phyloP scores from a whole-genome alignment of 1,140 invertebrate species.

The Periplaneta americana region DNA sequence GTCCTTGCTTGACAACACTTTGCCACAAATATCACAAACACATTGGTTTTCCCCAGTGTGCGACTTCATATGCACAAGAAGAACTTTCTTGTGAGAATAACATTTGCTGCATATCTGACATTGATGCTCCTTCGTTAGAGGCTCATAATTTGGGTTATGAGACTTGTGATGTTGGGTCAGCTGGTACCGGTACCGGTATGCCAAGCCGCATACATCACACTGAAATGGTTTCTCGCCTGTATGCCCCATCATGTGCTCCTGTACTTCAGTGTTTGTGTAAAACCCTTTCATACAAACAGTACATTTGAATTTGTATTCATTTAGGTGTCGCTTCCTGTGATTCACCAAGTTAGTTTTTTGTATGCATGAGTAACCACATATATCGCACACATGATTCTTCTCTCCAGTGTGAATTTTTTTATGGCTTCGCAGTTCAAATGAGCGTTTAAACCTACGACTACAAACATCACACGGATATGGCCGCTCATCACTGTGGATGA shows the following conservation, averaged over 20 bases:
- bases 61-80: constrained; percentile 35
- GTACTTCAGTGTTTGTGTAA: constrained; percentile 6
- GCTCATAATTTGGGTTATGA: constrained; percentile 25
- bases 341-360: constrained; percentile 35
- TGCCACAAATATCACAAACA: constrained; percentile 73
- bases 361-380: constrained; percentile 37
- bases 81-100: constrained; percentile 34
- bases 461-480: constrained; percentile 42
- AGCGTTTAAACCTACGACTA: constrained; percentile 40
- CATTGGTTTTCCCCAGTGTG: constrained; percentile 45
- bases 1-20: constrained; percentile 59
- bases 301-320: constrained; percentile 7
- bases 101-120: constrained; percentile 34
- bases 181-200: constrained; percentile 35
- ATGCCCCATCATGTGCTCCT: constrained; percentile 3
- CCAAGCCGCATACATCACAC: constrained; percentile 35
- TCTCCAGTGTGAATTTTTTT: constrained; percentile 33
- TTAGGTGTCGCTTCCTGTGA: constrained; percentile 5
- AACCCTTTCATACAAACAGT: constrained; percentile 7
- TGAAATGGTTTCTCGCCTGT: constrained; percentile 8
- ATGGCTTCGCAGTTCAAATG: constrained; percentile 38
- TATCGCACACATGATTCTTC: constrained; percentile 36
- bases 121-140: constrained; percentile 23
- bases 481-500: constrained; percentile 39
- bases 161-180: constrained; percentile 40